These are phyloP conservation scores for Herpetotheres cachinnans DNA, from an alignment of 2,113 vertebrate species.

Conservation along the genomic window DNA sequence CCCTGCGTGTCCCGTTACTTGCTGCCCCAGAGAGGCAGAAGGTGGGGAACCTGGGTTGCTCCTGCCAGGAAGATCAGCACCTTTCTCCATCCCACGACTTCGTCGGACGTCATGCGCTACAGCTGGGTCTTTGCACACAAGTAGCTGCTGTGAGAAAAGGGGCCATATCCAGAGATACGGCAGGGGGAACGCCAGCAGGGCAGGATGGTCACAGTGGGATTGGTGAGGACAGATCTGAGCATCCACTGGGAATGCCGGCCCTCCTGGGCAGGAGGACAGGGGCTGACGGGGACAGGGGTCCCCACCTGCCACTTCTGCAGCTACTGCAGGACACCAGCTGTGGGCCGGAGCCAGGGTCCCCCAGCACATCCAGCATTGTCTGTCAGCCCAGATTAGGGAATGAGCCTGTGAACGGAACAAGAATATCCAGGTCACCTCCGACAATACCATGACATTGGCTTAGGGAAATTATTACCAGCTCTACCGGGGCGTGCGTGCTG, in stretches of 20 bases:
- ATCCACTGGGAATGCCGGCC: background rate
- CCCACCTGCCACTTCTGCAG: background rate
- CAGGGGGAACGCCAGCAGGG: background rate
- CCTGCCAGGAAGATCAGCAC: background rate
- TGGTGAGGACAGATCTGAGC: background rate
- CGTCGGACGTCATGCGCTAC: accelerated
- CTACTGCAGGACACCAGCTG: background rate
- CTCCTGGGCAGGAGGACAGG: background rate
- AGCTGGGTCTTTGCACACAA: background rate
- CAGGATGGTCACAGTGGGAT: background rate
- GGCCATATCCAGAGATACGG: background rate
- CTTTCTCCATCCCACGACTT: background rate
- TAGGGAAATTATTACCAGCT: background rate
- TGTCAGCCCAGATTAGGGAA: background rate
- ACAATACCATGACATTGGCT: background rate
- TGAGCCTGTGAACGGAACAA: background rate
- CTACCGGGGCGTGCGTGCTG: background rate
- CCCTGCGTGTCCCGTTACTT: background rate
- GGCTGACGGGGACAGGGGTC: background rate
- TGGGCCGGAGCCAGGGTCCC: background rate
- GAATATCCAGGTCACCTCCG: constrained; percentile 1
- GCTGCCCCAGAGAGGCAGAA: background rate
- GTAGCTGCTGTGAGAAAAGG: background rate
- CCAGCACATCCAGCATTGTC: accelerated
- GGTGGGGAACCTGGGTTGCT: background rate